These are phyloP conservation scores for Trypoxylus dichotomus DNA, from an alignment of 1,140 invertebrate genomes.

Conservation along the genomic window DNA sequence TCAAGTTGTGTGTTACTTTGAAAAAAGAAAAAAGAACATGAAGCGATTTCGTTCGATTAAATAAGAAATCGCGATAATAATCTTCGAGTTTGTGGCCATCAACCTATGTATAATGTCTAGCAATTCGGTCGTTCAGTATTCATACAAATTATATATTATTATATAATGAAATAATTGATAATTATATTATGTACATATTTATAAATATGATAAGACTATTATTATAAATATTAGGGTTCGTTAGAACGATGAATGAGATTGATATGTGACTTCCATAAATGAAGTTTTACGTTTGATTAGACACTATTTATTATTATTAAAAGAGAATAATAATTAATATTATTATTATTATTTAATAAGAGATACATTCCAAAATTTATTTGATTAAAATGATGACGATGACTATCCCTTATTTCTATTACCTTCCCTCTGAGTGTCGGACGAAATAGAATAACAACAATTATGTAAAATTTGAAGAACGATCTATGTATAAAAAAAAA, in stretches of 20 bases:
- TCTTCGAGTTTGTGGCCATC: slow-evolving; percentile 27
- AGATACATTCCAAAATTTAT: slow-evolving; percentile 17
- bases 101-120: not conserved
- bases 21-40: too few species aligned
- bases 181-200: slow-evolving; percentile 30
- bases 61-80: not conserved
- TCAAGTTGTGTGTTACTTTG: not conserved
- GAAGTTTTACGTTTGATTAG: slow-evolving; percentile 11
- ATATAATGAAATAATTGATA: slow-evolving; percentile 1
- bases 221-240: slow-evolving; percentile 3
- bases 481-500: not conserved
- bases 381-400: not conserved
- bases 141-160: not conserved
- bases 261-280: slow-evolving; percentile 29
- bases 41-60: not conserved
- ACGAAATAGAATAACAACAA: not conserved
- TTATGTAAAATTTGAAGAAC: not conserved
- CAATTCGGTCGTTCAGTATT: slow-evolving; percentile 26
- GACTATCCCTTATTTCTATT: slow-evolving; percentile 1
- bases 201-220: slow-evolving; percentile 23
- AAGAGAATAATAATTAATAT: slow-evolving; percentile 10
- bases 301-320: slow-evolving; percentile 20
- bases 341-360: slow-evolving; percentile 2
- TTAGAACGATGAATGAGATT: slow-evolving; percentile 1
- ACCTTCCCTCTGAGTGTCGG: not conserved